Percentiles rank a stretch among this genome's conserved stretches.
Conservation (phyloP, 1,140 invertebrate genomes). For the Drosophila nigrodunni region DNA sequence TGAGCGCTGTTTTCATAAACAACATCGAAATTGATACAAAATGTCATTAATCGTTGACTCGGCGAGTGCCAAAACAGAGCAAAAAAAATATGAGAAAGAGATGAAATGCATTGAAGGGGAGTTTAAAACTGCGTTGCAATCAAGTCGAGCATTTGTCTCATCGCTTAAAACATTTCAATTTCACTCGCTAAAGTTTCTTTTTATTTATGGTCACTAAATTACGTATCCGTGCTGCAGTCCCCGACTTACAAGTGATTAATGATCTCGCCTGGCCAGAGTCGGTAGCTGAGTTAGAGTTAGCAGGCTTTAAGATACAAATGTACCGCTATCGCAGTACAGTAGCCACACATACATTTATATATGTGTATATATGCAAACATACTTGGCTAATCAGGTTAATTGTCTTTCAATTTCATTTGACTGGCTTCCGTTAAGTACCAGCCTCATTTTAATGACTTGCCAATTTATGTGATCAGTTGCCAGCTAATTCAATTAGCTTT, state of each 20-base stretch:
- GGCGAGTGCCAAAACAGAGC: slow-evolving; percentile 38
- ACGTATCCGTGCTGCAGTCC: slow-evolving; percentile 66
- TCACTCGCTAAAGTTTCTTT: slow-evolving; percentile 73
- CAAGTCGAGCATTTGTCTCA: slow-evolving; percentile 80
- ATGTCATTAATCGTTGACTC: slow-evolving; percentile 73
- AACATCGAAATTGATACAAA: slow-evolving; percentile 78
- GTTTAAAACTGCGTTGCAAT: slow-evolving; percentile 54
- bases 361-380: slow-evolving; percentile 47
- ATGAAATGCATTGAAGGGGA: neutral
- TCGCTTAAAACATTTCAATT: slow-evolving; percentile 82
- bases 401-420: slow-evolving; percentile 79
- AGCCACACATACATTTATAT: slow-evolving; percentile 26
- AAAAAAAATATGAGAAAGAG: slow-evolving; percentile 23
- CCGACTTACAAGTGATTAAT: slow-evolving; percentile 68
- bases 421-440: slow-evolving; percentile 53
- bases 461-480: slow-evolving; percentile 40
- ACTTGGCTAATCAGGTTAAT: slow-evolving; percentile 78
- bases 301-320: slow-evolving; percentile 52
- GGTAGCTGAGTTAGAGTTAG: slow-evolving; percentile 25
- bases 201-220: slow-evolving; percentile 82
- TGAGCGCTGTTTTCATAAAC: slow-evolving; percentile 81
- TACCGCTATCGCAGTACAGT: slow-evolving; percentile 62
- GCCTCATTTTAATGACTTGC: slow-evolving; percentile 48
- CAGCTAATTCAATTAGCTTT: slow-evolving; percentile 51
- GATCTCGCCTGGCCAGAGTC: slow-evolving; percentile 56